Percentiles rank a stretch among this genome's conserved stretches.
These are phyloP conservation scores for Nannobrachium achirus DNA, from an alignment of 2,113 vertebrate species.

Conservation along the genomic window DNA sequence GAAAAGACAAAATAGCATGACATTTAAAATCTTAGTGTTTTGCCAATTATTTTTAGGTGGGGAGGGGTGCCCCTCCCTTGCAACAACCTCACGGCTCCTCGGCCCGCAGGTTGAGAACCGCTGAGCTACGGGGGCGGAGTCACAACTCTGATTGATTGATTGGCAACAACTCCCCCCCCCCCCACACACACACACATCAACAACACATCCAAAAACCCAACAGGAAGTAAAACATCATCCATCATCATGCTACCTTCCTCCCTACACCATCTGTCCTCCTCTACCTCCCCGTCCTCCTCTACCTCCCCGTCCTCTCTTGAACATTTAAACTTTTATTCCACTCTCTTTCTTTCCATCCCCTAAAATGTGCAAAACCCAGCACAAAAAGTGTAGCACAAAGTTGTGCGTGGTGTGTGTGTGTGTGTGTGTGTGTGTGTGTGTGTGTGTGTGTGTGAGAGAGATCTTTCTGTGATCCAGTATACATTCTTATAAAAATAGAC, in stretches of 20 bases:
- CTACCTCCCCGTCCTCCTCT: neutral
- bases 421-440: constrained; percentile 20
- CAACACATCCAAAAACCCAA: constrained; percentile 4
- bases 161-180: constrained; percentile 10
- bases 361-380: constrained; percentile 37
- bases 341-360: constrained; percentile 14
- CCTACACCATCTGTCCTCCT: neutral
- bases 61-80: neutral
- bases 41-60: no score
- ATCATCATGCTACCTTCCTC: constrained; percentile 1
- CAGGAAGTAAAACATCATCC: neutral
- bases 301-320: neutral
- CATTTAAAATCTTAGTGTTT: no score
- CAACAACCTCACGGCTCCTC: neutral
- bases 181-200: constrained; percentile 1
- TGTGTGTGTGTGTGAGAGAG: neutral
- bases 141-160: constrained; percentile 27
- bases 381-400: constrained; percentile 40
- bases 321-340: constrained; percentile 17
- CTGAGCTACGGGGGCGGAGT: constrained; percentile 13
- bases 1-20: no score
- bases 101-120: constrained; percentile 16
- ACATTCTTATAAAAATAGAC: constrained; percentile 70
- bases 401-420: constrained; percentile 31
- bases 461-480: constrained; percentile 49